Conservation (phyloP, 1,140 invertebrate species). For the Pararge aegeria region DNA sequence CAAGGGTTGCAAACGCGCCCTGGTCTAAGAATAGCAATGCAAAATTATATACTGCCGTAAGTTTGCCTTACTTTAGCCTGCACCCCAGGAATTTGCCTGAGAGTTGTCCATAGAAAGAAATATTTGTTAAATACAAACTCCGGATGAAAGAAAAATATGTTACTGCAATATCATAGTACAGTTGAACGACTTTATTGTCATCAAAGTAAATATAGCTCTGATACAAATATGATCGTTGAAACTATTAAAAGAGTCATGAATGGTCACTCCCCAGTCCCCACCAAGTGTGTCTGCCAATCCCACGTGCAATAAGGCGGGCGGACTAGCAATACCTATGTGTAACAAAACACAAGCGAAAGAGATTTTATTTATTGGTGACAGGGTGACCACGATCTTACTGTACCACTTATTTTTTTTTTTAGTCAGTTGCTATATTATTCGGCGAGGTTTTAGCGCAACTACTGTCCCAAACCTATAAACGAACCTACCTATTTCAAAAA, state of each 20-base stretch:
- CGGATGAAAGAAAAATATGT: too few relatives aligned
- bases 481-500: too few relatives aligned
- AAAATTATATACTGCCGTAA: too few relatives aligned
- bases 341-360: slow-evolving; percentile 26
- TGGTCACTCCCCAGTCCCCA: slow-evolving; percentile 32
- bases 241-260: slow-evolving; percentile 42
- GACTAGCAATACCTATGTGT: slow-evolving; percentile 10
- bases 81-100: too few relatives aligned
- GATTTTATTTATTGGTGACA: slow-evolving; percentile 4
- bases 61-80: too few relatives aligned
- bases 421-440: too few relatives aligned
- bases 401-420: not conserved
- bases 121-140: too few relatives aligned
- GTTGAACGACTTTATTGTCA: not conserved
- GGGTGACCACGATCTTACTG: not conserved
- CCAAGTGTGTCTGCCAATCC: slow-evolving; percentile 41
- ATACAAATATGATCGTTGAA: slow-evolving; percentile 27
- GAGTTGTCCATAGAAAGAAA: too few relatives aligned
- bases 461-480: too few relatives aligned
- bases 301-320: slow-evolving; percentile 28
- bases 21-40: too few relatives aligned
- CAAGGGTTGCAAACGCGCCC: too few relatives aligned
- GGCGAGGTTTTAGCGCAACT: too few relatives aligned
- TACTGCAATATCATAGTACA: not conserved
- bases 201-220: slow-evolving; percentile 3